These are phyloP conservation scores for Coregonus ussuriensis DNA, from an alignment of 2,797 vertebrate genomes.

Conservation along the genomic window DNA sequence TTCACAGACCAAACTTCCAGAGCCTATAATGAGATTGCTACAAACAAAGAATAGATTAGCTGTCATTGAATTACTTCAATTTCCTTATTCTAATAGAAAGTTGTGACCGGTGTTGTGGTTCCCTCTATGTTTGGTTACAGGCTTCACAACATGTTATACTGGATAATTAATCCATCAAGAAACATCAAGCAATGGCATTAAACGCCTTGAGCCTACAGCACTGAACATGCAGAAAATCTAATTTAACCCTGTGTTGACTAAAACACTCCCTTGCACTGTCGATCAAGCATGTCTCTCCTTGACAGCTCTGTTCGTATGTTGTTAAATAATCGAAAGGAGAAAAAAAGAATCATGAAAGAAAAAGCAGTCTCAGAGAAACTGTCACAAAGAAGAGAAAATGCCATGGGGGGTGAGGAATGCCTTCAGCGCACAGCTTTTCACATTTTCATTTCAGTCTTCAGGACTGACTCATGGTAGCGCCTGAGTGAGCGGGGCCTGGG, in stretches of 20 bases:
- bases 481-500: conserved; percentile 79
- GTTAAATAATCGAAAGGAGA: conserved; percentile 79
- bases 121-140: conserved; percentile 69
- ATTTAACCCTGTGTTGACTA: conserved; percentile 79
- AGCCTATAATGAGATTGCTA: conserved; percentile 72
- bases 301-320: conserved; percentile 78
- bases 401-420: conserved; percentile 80
- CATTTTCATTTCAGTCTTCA: conserved; percentile 86
- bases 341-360: conserved; percentile 79
- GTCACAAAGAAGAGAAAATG: conserved; percentile 76
- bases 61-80: conserved; percentile 83
- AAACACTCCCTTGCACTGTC: conserved; percentile 73
- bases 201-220: conserved; percentile 73
- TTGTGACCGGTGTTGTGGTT: conserved; percentile 79
- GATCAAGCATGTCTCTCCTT: conserved; percentile 75
- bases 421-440: conserved; percentile 84
- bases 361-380: conserved; percentile 78
- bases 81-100: conserved; percentile 76
- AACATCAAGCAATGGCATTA: conserved; percentile 77
- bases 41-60: conserved; percentile 80
- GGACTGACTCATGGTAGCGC: conserved; percentile 85
- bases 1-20: conserved; percentile 59
- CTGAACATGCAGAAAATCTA: conserved; percentile 78
- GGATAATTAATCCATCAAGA: conserved; percentile 86
- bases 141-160: conserved; percentile 78